These are phyloP conservation scores for Delichon dasypus DNA, from an alignment of 2,797 vertebrate species.

Conservation along the genomic window DNA sequence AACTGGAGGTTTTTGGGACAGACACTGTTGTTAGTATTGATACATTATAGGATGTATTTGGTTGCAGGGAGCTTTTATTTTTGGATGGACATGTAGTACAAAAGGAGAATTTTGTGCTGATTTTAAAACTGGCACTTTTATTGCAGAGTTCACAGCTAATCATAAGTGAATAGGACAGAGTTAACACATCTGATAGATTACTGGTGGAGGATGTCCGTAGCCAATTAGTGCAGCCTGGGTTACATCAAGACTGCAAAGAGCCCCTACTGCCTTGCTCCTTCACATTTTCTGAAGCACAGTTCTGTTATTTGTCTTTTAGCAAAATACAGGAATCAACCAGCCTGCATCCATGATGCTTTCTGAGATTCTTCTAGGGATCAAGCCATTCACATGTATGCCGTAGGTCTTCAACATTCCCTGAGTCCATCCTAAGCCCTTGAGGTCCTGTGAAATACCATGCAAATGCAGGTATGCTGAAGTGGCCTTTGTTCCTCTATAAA, in stretches of 20 bases:
- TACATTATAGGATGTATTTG: neutral
- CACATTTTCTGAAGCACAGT: neutral
- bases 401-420: neutral
- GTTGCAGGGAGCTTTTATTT: neutral
- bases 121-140: neutral
- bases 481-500: neutral
- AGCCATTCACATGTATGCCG: neutral
- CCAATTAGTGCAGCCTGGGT: neutral
- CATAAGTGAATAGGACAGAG: neutral
- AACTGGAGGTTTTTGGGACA: neutral
- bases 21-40: rapidly evolving
- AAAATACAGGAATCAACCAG: neutral
- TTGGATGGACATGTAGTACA: neutral
- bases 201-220: neutral
- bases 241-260: neutral
- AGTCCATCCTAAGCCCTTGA: neutral
- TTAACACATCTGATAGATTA: neutral
- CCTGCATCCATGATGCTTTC: neutral
- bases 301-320: neutral
- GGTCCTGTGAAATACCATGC: neutral
- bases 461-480: neutral
- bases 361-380: neutral
- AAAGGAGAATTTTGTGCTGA: neutral
- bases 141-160: neutral
- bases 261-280: neutral